These are phyloP conservation scores for Sisor rabdophorus DNA, from an alignment of 2,113 vertebrate species.

Conservation along the genomic window DNA sequence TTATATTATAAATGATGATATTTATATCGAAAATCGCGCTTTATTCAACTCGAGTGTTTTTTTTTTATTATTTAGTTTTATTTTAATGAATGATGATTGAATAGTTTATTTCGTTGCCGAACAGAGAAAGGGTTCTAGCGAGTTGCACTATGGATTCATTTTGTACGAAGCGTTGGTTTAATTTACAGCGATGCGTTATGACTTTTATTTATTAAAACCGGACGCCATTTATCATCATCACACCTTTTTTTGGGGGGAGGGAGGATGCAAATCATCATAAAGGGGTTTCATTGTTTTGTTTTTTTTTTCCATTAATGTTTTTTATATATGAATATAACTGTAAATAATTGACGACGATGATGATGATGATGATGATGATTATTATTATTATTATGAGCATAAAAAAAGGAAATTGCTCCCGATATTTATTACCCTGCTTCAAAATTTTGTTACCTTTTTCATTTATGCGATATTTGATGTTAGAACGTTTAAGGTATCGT, in stretches of 20 bases:
- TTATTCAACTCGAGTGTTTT: too few relatives aligned
- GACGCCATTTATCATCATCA: conserved; percentile 81
- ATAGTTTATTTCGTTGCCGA: not conserved
- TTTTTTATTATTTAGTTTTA: not conserved
- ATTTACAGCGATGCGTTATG: conserved; percentile 93
- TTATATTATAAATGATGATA: not conserved
- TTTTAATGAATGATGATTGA: not conserved
- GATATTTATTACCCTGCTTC: conserved; percentile 98
- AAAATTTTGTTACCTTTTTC: conserved; percentile 80
- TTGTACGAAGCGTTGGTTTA: conserved; percentile 51
- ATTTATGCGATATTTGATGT: conserved; percentile 63
- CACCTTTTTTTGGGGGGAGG: conserved; percentile 75
- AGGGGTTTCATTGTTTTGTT: conserved; percentile 71
- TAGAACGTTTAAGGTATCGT: conserved; percentile 63
- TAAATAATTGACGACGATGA: too few relatives aligned
- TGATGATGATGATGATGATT: too few relatives aligned
- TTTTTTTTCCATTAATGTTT: conserved; percentile 75
- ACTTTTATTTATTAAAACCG: conserved; percentile 66
- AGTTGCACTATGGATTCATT: conserved; percentile 83
- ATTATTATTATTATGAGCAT: conserved; percentile 43
- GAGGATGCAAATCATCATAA: conserved; percentile 72
- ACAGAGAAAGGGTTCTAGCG: not conserved
- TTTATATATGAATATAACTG: conserved; percentile 71
- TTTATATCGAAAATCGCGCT: not conserved
- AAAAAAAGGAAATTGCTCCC: conserved; percentile 73